Evolutionary conservation across 1,140 invertebrate species (phyloP).

Genomic region (Andrena cerasifolii): DNA sequence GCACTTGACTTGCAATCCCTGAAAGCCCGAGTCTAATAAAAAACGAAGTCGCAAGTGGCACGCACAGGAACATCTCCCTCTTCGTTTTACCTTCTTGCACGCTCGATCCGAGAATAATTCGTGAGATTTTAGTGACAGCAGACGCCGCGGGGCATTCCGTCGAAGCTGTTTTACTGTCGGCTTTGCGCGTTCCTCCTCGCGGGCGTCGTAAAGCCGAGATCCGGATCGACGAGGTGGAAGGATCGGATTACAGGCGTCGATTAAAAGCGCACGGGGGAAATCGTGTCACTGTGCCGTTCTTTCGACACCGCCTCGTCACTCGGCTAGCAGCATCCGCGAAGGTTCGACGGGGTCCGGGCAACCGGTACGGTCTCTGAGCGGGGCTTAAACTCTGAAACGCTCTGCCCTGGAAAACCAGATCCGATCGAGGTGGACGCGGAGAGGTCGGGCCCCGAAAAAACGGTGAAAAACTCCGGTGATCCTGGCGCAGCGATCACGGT

Average conservation of each 20-base stretch:
- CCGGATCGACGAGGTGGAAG: neutral
- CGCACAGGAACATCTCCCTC: too few relatives aligned
- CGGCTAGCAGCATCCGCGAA: neutral
- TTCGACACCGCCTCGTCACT: constrained; percentile 5
- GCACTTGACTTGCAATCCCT: too few relatives aligned
- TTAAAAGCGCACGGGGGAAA: constrained; percentile 11
- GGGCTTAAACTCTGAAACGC: neutral
- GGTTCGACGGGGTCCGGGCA: neutral
- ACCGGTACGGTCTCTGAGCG: neutral
- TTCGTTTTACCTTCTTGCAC: too few relatives aligned
- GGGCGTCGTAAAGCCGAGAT: neutral
- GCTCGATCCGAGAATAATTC: too few relatives aligned
- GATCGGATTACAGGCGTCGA: neutral
- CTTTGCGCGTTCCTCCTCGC: neutral
- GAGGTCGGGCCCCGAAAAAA: constrained; percentile 22
- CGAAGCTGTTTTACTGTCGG: too few relatives aligned
- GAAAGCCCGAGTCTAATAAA: too few relatives aligned
- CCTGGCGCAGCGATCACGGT: constrained; percentile 32
- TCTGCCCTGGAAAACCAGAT: constrained; percentile 20
- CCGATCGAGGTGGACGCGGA: neutral
- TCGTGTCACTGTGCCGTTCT: constrained; percentile 26
- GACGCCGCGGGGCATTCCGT: too few relatives aligned
- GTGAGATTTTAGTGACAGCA: too few relatives aligned
- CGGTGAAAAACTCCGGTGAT: constrained; percentile 53
- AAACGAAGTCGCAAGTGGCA: too few relatives aligned